Percentiles rank a stretch among this genome's conserved stretches.
phyloP scores from a whole-genome alignment of 2,113 vertebrate species.

The Tachysurus vachellii region DNA sequence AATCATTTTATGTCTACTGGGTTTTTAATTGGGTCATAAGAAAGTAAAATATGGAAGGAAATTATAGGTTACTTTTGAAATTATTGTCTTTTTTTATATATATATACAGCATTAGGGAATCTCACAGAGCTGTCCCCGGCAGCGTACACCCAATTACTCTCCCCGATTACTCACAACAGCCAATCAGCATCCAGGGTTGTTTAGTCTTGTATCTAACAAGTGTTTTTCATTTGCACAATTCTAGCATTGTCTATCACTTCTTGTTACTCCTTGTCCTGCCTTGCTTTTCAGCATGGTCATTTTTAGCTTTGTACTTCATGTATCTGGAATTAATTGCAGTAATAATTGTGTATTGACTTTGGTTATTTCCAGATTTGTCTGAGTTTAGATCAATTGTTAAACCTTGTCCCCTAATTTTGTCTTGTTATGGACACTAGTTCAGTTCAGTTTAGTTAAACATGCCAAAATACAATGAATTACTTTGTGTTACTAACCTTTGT shows the following conservation, averaged over 20 bases:
- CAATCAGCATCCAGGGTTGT: background rate
- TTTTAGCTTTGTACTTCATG: background rate
- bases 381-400: background rate
- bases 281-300: background rate
- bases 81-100: background rate
- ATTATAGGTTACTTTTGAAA: background rate
- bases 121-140: background rate
- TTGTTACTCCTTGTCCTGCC: background rate
- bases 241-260: background rate
- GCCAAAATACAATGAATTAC: background rate
- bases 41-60: constrained; percentile 9
- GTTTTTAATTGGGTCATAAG: constrained; percentile 26
- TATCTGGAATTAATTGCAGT: background rate
- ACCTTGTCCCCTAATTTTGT: background rate
- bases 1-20: constrained; percentile 29
- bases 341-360: background rate
- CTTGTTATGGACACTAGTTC: background rate
- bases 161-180: background rate
- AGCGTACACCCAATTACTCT: background rate
- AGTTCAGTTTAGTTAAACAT: no score
- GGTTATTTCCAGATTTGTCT: background rate
- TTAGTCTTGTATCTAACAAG: background rate
- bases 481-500: background rate
- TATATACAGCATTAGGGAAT: background rate
- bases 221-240: background rate